These are phyloP conservation scores for Hippocampus mohnikei DNA, from an alignment of 2,113 vertebrate species.

Conservation along the genomic window DNA sequence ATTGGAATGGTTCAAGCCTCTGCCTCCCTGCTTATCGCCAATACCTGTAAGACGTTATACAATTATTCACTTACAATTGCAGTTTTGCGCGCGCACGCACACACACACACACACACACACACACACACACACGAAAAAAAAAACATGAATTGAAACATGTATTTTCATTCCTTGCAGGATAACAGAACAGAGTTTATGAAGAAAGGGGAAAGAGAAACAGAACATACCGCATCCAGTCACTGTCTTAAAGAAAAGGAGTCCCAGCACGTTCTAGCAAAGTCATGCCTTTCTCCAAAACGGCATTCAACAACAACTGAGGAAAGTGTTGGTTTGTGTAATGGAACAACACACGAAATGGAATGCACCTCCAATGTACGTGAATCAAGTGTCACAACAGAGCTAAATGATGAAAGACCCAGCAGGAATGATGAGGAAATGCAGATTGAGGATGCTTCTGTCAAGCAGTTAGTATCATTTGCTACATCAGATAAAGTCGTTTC, in stretches of 20 bases:
- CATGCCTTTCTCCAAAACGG: constrained; percentile 5
- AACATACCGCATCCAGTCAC: not conserved
- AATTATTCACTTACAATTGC: not conserved
- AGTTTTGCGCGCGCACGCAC: not conserved
- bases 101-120: too few species aligned
- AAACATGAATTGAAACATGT: not conserved
- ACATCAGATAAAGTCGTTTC: not conserved
- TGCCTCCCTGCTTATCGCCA: constrained; percentile 84
- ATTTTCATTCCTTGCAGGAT: constrained; percentile 31
- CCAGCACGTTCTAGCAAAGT: not conserved
- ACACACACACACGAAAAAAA: not conserved
- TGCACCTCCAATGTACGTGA: constrained; percentile 5
- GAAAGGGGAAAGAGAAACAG: constrained; percentile 8
- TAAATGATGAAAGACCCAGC: not conserved
- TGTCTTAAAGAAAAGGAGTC: constrained; percentile 13
- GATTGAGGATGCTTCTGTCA: constrained; percentile 8
- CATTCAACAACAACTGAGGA: not conserved
- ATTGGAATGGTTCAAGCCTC: constrained; percentile 72
- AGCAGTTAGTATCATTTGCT: constrained; percentile 12
- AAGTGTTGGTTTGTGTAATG: not conserved
- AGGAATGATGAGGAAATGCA: constrained; percentile 9
- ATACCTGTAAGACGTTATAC: constrained; percentile 56
- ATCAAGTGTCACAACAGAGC: not conserved
- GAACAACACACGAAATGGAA: constrained; percentile 4
- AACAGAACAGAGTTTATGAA: constrained; percentile 18